A percentile compares a stretch with the other conserved stretches of the same genome.
Evolutionary conservation across 2,113 vertebrate genomes (phyloP).

Genomic region (Neogale vison): DNA sequence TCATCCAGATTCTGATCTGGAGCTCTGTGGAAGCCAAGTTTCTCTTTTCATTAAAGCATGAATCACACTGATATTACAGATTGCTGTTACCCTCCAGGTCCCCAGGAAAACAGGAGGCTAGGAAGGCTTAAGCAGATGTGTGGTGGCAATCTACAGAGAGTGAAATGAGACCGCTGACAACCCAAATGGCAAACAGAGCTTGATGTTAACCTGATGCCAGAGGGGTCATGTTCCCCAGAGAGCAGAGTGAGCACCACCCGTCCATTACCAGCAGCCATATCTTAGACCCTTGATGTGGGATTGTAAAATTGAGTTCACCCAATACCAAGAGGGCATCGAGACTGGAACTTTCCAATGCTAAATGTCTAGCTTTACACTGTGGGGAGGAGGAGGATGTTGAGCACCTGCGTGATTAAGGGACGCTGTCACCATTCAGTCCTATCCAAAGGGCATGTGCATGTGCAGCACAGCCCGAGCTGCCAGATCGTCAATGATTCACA

Average conservation of each 20-base stretch:
- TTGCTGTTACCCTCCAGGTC: background rate
- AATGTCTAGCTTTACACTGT: background rate
- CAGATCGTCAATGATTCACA: background rate
- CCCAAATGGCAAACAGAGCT: background rate
- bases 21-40: background rate
- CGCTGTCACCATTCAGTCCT: too few species aligned
- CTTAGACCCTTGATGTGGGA: background rate
- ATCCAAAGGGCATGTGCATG: accelerated
- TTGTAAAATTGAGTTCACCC: background rate
- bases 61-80: background rate
- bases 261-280: background rate
- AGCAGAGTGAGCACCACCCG: background rate
- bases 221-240: background rate
- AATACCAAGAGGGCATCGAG: background rate
- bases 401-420: background rate
- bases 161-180: background rate
- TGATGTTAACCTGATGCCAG: background rate
- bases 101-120: background rate
- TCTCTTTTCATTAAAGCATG: background rate
- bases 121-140: background rate
- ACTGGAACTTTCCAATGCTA: background rate
- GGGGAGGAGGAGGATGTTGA: background rate
- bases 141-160: background rate
- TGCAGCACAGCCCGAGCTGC: background rate
- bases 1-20: constrained; percentile 6